Conservation (phyloP, 2,113 vertebrate species). For the Gasterosteus nipponicus region DNA sequence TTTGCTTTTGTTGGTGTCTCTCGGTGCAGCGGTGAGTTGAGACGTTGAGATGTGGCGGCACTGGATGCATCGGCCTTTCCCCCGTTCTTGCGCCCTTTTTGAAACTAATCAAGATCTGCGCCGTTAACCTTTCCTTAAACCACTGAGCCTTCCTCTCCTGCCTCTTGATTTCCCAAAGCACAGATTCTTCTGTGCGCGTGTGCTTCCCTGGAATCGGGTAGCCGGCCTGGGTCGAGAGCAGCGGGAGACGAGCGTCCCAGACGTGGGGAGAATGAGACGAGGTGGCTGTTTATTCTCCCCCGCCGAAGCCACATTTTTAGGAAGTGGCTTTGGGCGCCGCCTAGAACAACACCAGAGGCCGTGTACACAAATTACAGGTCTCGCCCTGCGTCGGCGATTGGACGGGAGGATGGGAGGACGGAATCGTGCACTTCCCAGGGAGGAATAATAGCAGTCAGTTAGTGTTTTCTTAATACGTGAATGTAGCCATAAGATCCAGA, state of each 20-base stretch:
- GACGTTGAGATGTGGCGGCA: too few relatives aligned
- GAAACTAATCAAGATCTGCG: slow-evolving; percentile 22
- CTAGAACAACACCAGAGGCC: slow-evolving; percentile 75
- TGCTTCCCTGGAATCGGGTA: slow-evolving; percentile 62
- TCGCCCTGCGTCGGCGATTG: slow-evolving; percentile 28
- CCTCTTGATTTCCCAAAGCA: slow-evolving; percentile 76
- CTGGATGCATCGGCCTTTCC: slow-evolving; percentile 25
- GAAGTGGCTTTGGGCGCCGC: slow-evolving; percentile 75
- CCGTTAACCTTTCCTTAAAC: slow-evolving; percentile 57
- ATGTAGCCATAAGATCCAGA: slow-evolving; percentile 22
- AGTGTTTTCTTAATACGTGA: slow-evolving; percentile 17
- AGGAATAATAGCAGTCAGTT: slow-evolving; percentile 29
- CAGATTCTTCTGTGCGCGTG: slow-evolving; percentile 50
- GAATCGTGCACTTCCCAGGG: slow-evolving; percentile 53
- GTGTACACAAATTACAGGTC: slow-evolving; percentile 68
- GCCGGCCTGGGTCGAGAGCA: slow-evolving; percentile 66
- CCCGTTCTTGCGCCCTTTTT: too few relatives aligned
- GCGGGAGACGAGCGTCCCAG: slow-evolving; percentile 61
- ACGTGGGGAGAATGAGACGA: slow-evolving; percentile 76
- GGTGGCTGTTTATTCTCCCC: slow-evolving; percentile 78
- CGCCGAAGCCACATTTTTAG: slow-evolving; percentile 72
- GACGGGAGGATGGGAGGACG: slow-evolving; percentile 37
- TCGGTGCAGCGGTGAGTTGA: too few relatives aligned
- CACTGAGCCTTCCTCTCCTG: slow-evolving; percentile 28
- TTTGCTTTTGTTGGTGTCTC: too few relatives aligned